Evolutionary conservation across 2,888 invertebrate species (phyloP).

Genomic region (Colletes collaris): DNA sequence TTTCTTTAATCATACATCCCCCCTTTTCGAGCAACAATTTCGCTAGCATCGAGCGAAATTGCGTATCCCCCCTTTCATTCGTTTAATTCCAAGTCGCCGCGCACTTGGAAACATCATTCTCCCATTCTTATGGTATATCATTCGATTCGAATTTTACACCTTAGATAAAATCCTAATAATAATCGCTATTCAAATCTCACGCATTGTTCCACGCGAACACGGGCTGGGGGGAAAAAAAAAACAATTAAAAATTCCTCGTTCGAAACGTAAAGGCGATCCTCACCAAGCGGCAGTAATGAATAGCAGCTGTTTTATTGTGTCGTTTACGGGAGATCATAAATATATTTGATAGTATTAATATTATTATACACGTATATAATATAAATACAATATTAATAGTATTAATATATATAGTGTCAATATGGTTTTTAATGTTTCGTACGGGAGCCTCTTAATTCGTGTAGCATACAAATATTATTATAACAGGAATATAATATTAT

Average conservation of each 20-base stretch:
- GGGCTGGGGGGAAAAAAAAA: background rate
- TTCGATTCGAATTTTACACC: slow-evolving; percentile 19
- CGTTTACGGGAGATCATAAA: slow-evolving; percentile 37
- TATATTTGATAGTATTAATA: slow-evolving; percentile 51
- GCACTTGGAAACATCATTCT: slow-evolving; percentile 19
- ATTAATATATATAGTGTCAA: slow-evolving; percentile 54
- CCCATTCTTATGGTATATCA: slow-evolving; percentile 8
- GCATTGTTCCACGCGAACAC: background rate
- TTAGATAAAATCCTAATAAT: slow-evolving; percentile 6
- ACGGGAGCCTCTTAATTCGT: slow-evolving; percentile 42
- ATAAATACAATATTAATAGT: slow-evolving; percentile 55
- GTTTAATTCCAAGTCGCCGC: slow-evolving; percentile 25
- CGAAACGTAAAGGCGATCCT: slow-evolving; percentile 52
- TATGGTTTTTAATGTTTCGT: slow-evolving; percentile 50
- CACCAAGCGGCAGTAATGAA: slow-evolving; percentile 41
- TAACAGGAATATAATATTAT: slow-evolving; percentile 55
- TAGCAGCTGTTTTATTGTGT: slow-evolving; percentile 21
- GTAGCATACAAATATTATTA: slow-evolving; percentile 58
- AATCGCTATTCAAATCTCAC: background rate
- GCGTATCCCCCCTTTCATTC: background rate
- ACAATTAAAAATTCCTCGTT: slow-evolving; percentile 10
- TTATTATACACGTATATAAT: slow-evolving; percentile 59
- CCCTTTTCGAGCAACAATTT: slow-evolving; percentile 29
- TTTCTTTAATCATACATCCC: slow-evolving; percentile 12
- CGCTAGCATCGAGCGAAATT: slow-evolving; percentile 28